phyloP scores from a whole-genome alignment of 2,113 vertebrate species.

The Chaetorhynchus papuensis region DNA sequence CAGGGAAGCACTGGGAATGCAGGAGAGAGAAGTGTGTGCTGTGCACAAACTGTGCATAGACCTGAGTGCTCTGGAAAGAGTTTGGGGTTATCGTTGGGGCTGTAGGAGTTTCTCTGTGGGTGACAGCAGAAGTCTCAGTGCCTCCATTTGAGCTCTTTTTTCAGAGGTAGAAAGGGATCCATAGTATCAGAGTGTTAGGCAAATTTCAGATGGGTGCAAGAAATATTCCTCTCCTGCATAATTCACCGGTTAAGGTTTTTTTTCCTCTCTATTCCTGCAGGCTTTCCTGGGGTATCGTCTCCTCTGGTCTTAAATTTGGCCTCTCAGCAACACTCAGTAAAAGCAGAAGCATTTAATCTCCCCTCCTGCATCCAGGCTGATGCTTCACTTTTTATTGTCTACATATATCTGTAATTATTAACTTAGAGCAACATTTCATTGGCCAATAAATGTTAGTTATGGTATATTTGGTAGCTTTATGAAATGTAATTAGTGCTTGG shows the following conservation, averaged over 20 bases:
- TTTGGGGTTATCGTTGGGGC: not conserved
- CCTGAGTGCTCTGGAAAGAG: not conserved
- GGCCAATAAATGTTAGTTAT: conserved; percentile 70
- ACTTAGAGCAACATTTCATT: conserved; percentile 64
- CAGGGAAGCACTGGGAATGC: not conserved
- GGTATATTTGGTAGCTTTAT: conserved; percentile 61
- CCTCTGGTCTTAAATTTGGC: conserved; percentile 1
- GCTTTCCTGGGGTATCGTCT: not conserved
- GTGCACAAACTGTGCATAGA: not conserved
- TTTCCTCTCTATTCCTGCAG: not conserved
- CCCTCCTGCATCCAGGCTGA: not conserved
- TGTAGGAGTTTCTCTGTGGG: not conserved
- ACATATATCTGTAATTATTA: conserved; percentile 67
- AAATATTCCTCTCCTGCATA: not conserved
- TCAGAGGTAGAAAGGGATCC: not conserved
- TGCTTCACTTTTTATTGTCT: conserved; percentile 60
- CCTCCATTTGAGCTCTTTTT: not conserved
- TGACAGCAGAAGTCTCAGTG: not conserved
- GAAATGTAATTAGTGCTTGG: conserved; percentile 66
- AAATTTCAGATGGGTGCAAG: not conserved
- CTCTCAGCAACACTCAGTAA: not conserved
- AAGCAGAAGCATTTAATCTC: conserved; percentile 40
- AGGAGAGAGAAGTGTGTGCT: not conserved
- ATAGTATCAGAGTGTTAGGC: not conserved
- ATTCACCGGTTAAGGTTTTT: not conserved